A percentile compares a stretch with the other conserved stretches of the same genome.
Evolutionary conservation across 2,888 invertebrate genomes (phyloP).

Genomic region (Mesodorylaimus sp.): DNA sequence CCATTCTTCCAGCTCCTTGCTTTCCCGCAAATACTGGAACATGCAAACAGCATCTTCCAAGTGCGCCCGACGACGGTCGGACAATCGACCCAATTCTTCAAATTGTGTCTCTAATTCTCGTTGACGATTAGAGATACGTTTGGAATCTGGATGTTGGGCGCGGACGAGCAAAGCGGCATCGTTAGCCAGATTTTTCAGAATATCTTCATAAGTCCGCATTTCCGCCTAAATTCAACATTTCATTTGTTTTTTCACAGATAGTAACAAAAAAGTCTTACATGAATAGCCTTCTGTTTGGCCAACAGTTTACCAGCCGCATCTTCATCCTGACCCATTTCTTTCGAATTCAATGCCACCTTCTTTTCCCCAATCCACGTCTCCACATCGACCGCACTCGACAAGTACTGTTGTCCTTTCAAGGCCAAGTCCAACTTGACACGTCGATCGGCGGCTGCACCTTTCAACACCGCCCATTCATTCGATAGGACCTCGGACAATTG

Average conservation of each 20-base stretch:
- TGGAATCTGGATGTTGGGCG: constrained; percentile 15
- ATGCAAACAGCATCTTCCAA: constrained; percentile 75
- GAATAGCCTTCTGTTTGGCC: constrained; percentile 68
- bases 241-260: neutral
- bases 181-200: constrained; percentile 1
- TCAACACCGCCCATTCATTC: constrained; percentile 35
- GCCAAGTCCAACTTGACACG: constrained; percentile 62
- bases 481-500: constrained; percentile 52
- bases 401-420: constrained; percentile 64
- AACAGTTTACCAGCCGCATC: constrained; percentile 75
- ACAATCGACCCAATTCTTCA: neutral
- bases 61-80: constrained; percentile 52
- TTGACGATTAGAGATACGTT: constrained; percentile 17
- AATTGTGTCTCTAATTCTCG: neutral
- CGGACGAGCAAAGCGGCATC: too few species aligned
- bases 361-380: constrained; percentile 81
- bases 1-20: constrained; percentile 73
- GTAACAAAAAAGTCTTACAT: constrained; percentile 9
- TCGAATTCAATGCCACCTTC: constrained; percentile 54
- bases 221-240: constrained; percentile 3
- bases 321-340: constrained; percentile 42
- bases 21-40: constrained; percentile 75
- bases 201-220: neutral
- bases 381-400: constrained; percentile 72
- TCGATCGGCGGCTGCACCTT: constrained; percentile 47